Base-by-base conservation (phyloP, 2,113 vertebrate species). In the Regulus satrapa region DNA sequence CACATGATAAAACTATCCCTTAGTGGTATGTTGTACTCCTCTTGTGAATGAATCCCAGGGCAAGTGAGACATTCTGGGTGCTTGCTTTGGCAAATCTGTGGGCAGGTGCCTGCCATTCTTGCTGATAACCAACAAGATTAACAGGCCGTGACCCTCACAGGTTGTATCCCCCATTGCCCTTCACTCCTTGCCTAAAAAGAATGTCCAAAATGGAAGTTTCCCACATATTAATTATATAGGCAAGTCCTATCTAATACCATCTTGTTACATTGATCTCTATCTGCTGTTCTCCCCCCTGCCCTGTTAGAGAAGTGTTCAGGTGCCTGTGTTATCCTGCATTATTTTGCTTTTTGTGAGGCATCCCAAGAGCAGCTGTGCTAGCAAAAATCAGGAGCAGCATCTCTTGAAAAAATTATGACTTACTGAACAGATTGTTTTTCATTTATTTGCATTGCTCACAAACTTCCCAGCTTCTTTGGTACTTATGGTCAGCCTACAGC, bases 21-120 rank as follows among this genome's bases (percentile, higher is more conserved):
- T 49, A 25, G 12, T 45, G 34, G 8, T 34, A 1, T 18, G 41
- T 14, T 21, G 12, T 18, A 21, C 13, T 58, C 63, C 16, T 63
- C 73, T 61, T 59, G n/a, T 82, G 69, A 62, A 82, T 46, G 36
- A 87, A 43, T 82, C 80, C 38, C 18, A 34, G 1, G 2, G 4
- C 7, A 41, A 41, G 32, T 0, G 0, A 4, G 10, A 36, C 3
- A 2, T 6, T 81, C n/a, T 49, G 34, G 6, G 46, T 17, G 8
- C 18, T 58, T 71, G 34, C 64, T 63, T 63, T 87, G 41, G 64
- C 52, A 81, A 71, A 77, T 26, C 29, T 54, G 18, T 26, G 34
- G 16, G 16, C 23, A 46, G 16, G 26, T 14, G 3, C 6, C 28
- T 40, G 17, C 32, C 0, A 0, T 36, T 71, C 73, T 52, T 69